Evolutionary conservation across 2,888 invertebrate genomes (phyloP).

Genomic region (Philereme transversata): DNA sequence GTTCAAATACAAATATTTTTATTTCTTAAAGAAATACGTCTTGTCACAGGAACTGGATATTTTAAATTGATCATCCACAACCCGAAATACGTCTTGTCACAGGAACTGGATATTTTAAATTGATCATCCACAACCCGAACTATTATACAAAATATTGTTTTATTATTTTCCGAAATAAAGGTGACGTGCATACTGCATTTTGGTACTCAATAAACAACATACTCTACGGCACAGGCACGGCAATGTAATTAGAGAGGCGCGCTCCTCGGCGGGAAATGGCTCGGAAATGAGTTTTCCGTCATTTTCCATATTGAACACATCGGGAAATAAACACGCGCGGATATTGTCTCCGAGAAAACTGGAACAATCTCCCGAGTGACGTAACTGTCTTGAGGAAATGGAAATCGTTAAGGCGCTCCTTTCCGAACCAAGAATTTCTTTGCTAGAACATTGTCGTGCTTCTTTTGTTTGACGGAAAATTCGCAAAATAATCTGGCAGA

Average conservation of each 20-base stretch:
- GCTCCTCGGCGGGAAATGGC: conserved; percentile 63
- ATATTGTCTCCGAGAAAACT: conserved; percentile 66
- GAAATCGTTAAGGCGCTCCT: conserved; percentile 13
- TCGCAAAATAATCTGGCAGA: too few species aligned
- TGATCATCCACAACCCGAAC: not conserved
- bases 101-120: not conserved
- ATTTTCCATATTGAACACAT: conserved; percentile 74
- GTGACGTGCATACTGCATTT: conserved; percentile 12
- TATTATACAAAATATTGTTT: too few species aligned
- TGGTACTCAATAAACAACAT: conserved; percentile 14
- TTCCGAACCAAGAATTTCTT: not conserved
- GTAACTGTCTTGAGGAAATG: conserved; percentile 50
- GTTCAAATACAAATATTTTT: too few species aligned
- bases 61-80: not conserved
- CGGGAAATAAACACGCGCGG: conserved; percentile 77
- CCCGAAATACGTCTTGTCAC: not conserved
- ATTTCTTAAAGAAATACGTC: too few species aligned
- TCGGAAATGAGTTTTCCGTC: conserved; percentile 77
- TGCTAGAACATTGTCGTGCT: too few species aligned
- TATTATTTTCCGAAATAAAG: conserved; percentile 6
- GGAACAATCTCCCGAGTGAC: conserved; percentile 56
- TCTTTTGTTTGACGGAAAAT: too few species aligned
- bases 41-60: not conserved
- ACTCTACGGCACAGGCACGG: conserved; percentile 41
- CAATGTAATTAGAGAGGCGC: conserved; percentile 37